phyloP scores from a whole-genome alignment of 1,140 invertebrate genomes.

The Bombus sibiricus region DNA sequence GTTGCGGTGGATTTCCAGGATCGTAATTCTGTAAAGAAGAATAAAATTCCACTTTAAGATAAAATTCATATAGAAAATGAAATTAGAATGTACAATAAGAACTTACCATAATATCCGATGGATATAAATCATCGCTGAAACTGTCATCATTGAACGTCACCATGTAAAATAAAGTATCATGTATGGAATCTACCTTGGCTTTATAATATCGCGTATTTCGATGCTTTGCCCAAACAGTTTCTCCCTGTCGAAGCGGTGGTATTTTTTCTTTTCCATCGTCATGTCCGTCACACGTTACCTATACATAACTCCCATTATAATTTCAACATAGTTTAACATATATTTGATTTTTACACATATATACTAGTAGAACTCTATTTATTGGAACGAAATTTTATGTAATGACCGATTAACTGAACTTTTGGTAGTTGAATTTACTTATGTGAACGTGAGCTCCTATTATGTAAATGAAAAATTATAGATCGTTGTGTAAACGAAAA shows the following conservation, averaged over 20 bases:
- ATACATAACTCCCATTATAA: conserved; percentile 56
- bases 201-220: conserved; percentile 86
- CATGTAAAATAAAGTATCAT: conserved; percentile 83
- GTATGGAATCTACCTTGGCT: conserved; percentile 82
- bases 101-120: conserved; percentile 82
- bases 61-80: neutral
- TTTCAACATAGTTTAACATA: neutral
- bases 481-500: no score
- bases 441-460: no score
- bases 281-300: conserved; percentile 83
- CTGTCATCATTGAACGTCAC: conserved; percentile 87
- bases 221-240: conserved; percentile 86
- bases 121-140: conserved; percentile 85
- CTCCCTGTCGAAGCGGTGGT: conserved; percentile 72
- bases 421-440: no score
- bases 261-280: conserved; percentile 77
- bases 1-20: conserved; percentile 76
- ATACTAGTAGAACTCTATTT: no score
- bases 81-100: conserved; percentile 42
- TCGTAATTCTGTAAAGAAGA: conserved; percentile 73
- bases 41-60: neutral
- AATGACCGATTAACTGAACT: no score
- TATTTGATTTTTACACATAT: neutral
- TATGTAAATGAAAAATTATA: no score
- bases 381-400: no score